Percentiles rank a stretch among this genome's conserved stretches.
Evolutionary conservation across 2,797 vertebrate species (phyloP).

Genomic region (Vespertilio murinus): DNA sequence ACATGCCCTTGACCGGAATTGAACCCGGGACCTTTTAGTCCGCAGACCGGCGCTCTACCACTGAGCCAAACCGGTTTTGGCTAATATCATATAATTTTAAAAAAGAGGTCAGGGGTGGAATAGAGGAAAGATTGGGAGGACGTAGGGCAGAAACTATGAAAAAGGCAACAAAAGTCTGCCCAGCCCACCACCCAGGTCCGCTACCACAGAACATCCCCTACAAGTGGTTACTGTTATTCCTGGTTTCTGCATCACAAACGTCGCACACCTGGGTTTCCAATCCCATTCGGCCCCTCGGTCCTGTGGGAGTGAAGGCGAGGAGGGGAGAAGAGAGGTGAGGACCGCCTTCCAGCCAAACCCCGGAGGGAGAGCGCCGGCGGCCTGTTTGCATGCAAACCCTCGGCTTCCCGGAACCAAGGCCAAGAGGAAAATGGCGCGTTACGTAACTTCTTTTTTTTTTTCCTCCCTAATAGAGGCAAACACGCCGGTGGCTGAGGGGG

Average conservation of each 20-base stretch:
- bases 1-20: no score
- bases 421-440: conserved; percentile 37
- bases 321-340: background rate
- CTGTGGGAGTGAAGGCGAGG: background rate
- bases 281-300: background rate
- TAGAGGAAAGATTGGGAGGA: background rate
- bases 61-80: no score
- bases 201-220: background rate
- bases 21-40: no score
- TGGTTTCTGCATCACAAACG: background rate
- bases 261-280: background rate
- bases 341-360: background rate
- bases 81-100: no score
- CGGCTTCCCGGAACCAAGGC: conserved; percentile 59
- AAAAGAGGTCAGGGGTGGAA: background rate
- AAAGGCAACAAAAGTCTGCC: background rate
- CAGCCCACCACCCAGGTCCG: background rate
- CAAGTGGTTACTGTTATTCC: background rate
- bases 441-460: background rate
- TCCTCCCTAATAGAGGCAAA: conserved; percentile 6
- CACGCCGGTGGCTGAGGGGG: conserved; percentile 47
- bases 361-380: background rate
- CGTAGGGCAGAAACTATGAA: background rate
- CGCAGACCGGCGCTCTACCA: no score
- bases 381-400: conserved; percentile 1